Evolutionary conservation across 1,140 invertebrate species (phyloP).

Genomic region (Bradynema listronoti): DNA sequence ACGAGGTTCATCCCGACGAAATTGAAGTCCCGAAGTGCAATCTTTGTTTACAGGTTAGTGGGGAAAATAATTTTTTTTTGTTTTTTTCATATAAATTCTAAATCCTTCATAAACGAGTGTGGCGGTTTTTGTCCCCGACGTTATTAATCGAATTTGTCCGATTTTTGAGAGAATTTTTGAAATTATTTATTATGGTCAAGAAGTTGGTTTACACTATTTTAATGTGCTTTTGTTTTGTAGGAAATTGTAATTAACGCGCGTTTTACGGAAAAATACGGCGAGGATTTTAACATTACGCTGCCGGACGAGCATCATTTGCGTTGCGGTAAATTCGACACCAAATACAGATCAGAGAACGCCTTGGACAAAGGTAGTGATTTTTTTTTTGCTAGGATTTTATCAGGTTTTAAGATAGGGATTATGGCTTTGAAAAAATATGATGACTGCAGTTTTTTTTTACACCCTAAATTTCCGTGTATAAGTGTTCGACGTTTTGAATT

Average conservation of each 20-base stretch:
- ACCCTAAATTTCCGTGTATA: too few species aligned
- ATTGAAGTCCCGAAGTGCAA: constrained; percentile 55
- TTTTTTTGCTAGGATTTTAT: too few species aligned
- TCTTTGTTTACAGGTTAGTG: constrained; percentile 52
- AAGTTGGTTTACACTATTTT: background rate
- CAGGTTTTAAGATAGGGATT: too few species aligned
- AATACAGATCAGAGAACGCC: constrained; percentile 34
- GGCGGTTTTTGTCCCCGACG: too few species aligned
- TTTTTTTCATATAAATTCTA: too few species aligned
- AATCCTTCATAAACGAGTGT: too few species aligned
- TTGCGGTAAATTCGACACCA: constrained; percentile 41
- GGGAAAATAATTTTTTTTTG: too few species aligned
- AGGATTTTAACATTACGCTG: constrained; percentile 50
- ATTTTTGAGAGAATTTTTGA: background rate
- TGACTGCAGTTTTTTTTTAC: too few species aligned
- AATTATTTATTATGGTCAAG: background rate
- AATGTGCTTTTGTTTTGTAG: constrained; percentile 20
- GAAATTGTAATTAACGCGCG: constrained; percentile 55
- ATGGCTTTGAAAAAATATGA: constrained; percentile 19
- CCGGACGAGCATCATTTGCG: constrained; percentile 51
- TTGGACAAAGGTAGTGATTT: constrained; percentile 39
- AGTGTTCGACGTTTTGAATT: too few species aligned
- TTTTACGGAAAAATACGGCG: constrained; percentile 51
- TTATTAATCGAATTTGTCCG: background rate
- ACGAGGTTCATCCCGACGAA: constrained; percentile 56